Percentiles rank a stretch among this genome's conserved stretches.
These are phyloP conservation scores for Orchestia grillus DNA, from an alignment of 1,140 invertebrate genomes.

Conservation along the genomic window DNA sequence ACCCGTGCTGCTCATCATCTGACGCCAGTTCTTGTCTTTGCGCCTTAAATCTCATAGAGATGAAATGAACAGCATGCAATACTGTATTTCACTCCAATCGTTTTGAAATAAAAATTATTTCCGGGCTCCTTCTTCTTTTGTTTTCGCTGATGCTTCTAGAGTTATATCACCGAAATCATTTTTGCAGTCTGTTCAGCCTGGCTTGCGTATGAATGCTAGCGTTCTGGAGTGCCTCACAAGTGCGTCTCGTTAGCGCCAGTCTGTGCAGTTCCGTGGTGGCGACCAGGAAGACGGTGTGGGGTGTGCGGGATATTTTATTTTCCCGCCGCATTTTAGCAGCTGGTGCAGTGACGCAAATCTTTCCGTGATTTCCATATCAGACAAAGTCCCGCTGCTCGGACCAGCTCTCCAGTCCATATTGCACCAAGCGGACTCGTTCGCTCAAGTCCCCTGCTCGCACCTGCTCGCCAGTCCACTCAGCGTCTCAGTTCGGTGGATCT, in stretches of 20 bases:
- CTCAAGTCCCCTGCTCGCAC: too few species aligned
- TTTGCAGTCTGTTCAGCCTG: background rate
- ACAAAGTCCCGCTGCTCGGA: background rate
- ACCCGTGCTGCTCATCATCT: background rate
- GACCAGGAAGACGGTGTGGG: background rate
- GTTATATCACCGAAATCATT: background rate
- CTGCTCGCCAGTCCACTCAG: too few species aligned
- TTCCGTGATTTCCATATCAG: background rate
- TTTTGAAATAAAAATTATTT: background rate
- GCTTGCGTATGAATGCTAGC: background rate
- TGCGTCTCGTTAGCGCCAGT: background rate
- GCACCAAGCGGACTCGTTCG: too few species aligned
- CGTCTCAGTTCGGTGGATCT: too few species aligned
- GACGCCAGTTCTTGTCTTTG: background rate
- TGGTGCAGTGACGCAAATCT: background rate
- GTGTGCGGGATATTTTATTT: background rate
- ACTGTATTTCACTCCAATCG: background rate
- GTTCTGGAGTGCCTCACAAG: background rate
- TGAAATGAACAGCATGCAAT: background rate
- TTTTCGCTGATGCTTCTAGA: background rate
- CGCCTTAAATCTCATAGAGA: background rate
- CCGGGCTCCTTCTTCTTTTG: background rate
- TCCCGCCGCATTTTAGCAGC: background rate
- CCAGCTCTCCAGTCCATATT: background rate
- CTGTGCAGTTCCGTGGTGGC: background rate